Base-by-base conservation (phyloP, 2,888 invertebrate genomes). In the Hirtodrosophila confusa region DNA sequence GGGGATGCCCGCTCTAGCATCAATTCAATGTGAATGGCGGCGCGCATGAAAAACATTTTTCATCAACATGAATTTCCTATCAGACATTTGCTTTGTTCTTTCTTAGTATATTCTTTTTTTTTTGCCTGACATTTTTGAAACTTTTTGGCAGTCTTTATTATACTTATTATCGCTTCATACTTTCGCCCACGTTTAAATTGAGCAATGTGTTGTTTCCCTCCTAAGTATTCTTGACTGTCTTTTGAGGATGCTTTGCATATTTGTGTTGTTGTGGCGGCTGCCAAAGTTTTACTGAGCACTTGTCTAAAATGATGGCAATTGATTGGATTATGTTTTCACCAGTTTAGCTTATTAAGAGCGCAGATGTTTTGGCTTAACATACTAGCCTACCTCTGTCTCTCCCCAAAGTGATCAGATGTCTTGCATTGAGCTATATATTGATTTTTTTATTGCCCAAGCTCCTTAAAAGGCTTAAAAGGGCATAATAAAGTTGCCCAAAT, bases 101-200 rank as follows among this genome's bases (percentile, higher is more conserved):
- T 41, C 40, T 64, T 56, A 39, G 29, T 2, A 17, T 17, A 17
- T 17, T 17, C 67, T 41, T 53, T 54, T 23, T 41, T 50, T 41
- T 56, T 53, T 43, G 51, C 11, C 41, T 17, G 6, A 50, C 61
- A 57, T 55, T 66, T 62, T 79, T 45, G 48, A 77, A 82, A 83
- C 78, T 83, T 85, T 31, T 84, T 85, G 67, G 69, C 73, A 69
- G 84, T 85, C 82, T 85, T 85, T 80, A 85, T 85, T 85, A 86
- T 82, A 75, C 87, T 80, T 85, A 85, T 85, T 85, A 85, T 85
- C 85, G 85, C 75, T 79, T 75, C 68, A 82, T 80, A 80, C 75
- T 79, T 72, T 43, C 39, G 49, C 33, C 43, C 65, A 54, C 57
- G 68, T 64, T 77, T 63, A 77, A 77, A 77, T 77, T 77, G 74